Evolutionary conservation across 2,888 invertebrate species (phyloP), one percentile per base, ranked within the genome.

Genomic region (Netelia virgata): DNA sequence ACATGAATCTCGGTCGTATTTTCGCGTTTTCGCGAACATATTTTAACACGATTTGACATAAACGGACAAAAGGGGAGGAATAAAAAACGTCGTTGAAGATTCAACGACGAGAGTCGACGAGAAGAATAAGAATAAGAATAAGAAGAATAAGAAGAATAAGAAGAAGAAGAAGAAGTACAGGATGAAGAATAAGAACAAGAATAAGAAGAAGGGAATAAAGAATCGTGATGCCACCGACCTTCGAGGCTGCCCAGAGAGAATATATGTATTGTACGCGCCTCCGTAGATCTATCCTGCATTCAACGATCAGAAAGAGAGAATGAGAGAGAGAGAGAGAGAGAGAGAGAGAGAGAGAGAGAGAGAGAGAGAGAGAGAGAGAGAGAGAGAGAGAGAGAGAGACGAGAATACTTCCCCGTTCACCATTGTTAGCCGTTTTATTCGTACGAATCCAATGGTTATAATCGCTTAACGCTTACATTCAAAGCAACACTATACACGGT

Each of bases 381-480:
- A 11, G 64, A 11, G 23, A 41, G 47, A n/a, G 16, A 28, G 64
- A 64, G 66, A 80, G 18, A 83, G 70, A 55, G 57, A 68, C 66
- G 72, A 83, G 63, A 69, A 55, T 69, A 78, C 83, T 81, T 76
- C 72, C 81, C 78, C 70, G 73, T 79, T 81, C 68, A 36, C 83
- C 88, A 92, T 92, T 92, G 91, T 92, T 89, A 90, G 90, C 91
- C 88, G 88, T 91, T 79, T 92, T 91, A 91, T 91, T 90, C 89
- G 89, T 91, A 91, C 91, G 89, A 91, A 90, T 89, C 91, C 90
- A 87, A 82, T 87, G 88, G 88, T 88, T 89, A 90, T 92, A 92
- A 92, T 92, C 91, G 90, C 89, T 91, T 91, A 91, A 92, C 91
- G 90, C 92, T 88, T 88, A 89, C 90, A 91, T 91, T 91, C 89